phyloP scores from a whole-genome alignment of 23 tunicate species.

The Ascidia mentula region DNA sequence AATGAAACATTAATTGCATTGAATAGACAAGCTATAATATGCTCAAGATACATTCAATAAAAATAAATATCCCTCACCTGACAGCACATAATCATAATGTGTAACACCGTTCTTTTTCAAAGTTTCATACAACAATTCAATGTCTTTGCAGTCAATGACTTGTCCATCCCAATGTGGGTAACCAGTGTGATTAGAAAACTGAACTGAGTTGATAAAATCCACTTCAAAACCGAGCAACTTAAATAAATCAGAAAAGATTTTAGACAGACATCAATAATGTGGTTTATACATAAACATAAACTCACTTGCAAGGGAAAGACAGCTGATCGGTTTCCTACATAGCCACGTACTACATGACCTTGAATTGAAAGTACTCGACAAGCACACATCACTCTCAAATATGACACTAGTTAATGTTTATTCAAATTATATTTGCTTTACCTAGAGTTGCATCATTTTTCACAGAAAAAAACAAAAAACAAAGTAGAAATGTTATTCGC shows the following conservation, averaged over 20 bases:
- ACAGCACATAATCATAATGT: constrained; percentile 85
- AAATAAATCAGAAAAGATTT: too few species aligned
- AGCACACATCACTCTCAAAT: neutral
- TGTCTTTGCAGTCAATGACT: constrained; percentile 48
- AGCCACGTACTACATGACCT: constrained; percentile 94
- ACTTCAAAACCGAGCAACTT: constrained; percentile 95
- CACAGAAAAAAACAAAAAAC: too few species aligned
- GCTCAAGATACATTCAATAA: neutral
- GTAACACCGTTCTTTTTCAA: constrained; percentile 54
- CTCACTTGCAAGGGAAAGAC: constrained; percentile 93
- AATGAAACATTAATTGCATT: too few species aligned
- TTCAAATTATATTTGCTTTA: too few species aligned
- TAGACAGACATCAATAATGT: neutral
- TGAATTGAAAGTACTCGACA: constrained; percentile 88
- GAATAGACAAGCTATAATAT: too few species aligned
- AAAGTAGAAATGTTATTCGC: too few species aligned
- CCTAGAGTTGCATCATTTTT: too few species aligned
- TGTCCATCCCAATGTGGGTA: constrained; percentile 94
- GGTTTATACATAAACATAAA: neutral
- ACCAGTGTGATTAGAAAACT: constrained; percentile 95
- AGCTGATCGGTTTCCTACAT: constrained; percentile 94
- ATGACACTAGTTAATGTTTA: too few species aligned
- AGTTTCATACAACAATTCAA: constrained; percentile 75
- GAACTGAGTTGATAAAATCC: constrained; percentile 92
- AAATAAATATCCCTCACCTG: constrained; percentile 81